These are phyloP conservation scores for Spheniscus humboldti DNA, from an alignment of 2,797 vertebrate genomes.

Conservation along the genomic window DNA sequence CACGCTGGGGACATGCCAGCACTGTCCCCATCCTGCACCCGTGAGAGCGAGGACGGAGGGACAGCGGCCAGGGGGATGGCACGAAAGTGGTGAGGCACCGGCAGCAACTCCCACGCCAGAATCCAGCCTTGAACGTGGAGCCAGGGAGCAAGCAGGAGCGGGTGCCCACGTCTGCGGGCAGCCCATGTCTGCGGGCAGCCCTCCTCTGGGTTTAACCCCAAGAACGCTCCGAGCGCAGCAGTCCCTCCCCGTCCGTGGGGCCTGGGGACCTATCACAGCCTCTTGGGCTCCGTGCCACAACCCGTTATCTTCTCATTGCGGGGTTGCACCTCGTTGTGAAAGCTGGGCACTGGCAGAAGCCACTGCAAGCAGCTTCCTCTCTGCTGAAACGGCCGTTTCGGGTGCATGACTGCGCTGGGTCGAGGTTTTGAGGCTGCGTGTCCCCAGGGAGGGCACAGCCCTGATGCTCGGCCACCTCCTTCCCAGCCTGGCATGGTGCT, in stretches of 20 bases:
- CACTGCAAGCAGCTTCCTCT: neutral
- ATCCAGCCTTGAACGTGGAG: accelerated
- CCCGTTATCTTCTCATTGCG: accelerated
- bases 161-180: accelerated
- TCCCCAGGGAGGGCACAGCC: neutral
- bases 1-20: accelerated
- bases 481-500: neutral
- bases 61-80: neutral
- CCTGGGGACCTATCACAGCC: neutral
- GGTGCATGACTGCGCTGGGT: accelerated
- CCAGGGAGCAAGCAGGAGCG: accelerated
- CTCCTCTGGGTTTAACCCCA: neutral
- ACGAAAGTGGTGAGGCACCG: accelerated
- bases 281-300: accelerated
- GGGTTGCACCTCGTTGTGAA: neutral
- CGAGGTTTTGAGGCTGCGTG: accelerated
- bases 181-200: neutral
- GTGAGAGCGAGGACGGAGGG: accelerated
- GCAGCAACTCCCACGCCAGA: neutral
- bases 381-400: accelerated
- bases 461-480: neutral
- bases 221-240: neutral
- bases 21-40: accelerated
- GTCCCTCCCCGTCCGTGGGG: neutral
- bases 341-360: neutral